These are phyloP conservation scores for Genyomyrus donnyi DNA, from an alignment of 2,113 vertebrate genomes.

Conservation along the genomic window DNA sequence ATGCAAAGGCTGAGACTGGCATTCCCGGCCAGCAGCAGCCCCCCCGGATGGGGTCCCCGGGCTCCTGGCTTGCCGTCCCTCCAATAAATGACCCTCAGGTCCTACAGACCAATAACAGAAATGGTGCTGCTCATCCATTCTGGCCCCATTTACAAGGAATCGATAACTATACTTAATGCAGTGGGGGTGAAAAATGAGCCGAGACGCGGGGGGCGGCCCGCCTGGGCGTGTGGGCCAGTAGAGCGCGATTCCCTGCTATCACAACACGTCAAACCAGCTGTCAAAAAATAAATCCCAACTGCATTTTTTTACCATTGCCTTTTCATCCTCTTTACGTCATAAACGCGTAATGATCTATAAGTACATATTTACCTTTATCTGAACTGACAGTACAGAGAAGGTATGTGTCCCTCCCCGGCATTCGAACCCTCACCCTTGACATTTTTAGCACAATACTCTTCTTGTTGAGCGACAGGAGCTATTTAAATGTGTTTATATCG, in stretches of 20 bases:
- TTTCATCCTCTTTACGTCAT: background rate
- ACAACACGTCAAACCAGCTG: background rate
- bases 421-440: background rate
- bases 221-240: conserved; percentile 75
- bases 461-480: background rate
- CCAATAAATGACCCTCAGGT: conserved; percentile 97
- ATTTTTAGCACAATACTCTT: background rate
- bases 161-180: conserved; percentile 82
- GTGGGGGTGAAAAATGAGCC: conserved; percentile 77
- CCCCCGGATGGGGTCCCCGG: conserved; percentile 54
- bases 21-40: conserved; percentile 65
- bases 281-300: background rate
- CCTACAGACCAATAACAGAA: conserved; percentile 96
- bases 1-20: conserved; percentile 54
- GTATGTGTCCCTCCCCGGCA: background rate
- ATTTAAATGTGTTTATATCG: background rate
- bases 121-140: conserved; percentile 82
- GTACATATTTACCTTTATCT: background rate
- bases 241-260: background rate
- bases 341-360: background rate
- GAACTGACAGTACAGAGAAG: background rate
- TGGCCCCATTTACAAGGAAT: conserved; percentile 80
- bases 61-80: conserved; percentile 70
- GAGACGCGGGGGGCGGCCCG: conserved; percentile 88
- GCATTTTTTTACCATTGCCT: background rate